Percentiles rank a stretch among this genome's conserved stretches.
These are phyloP conservation scores for Drosophila mojavensis DNA, from an alignment of 1,140 invertebrate species.

Conservation along the genomic window DNA sequence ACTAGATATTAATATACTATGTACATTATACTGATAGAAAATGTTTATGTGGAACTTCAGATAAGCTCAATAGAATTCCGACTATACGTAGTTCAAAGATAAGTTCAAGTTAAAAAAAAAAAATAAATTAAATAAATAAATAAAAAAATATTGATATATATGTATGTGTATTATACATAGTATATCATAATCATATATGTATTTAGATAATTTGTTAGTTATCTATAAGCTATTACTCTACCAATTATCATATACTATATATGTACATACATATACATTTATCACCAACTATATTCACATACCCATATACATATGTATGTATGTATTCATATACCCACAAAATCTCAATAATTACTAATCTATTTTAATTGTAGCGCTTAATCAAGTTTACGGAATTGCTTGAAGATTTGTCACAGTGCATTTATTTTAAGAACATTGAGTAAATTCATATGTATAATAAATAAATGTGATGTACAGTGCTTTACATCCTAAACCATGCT, in stretches of 20 bases:
- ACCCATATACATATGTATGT: not conserved
- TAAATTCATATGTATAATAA: not conserved
- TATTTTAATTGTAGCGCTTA: not conserved
- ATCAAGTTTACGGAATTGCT: not conserved
- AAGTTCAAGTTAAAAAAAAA: too few relatives aligned
- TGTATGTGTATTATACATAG: too few relatives aligned
- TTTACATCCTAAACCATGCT: slow-evolving; percentile 26
- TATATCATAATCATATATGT: not conserved
- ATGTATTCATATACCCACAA: not conserved
- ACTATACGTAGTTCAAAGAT: not conserved
- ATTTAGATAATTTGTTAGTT: not conserved
- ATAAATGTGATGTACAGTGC: slow-evolving; percentile 22
- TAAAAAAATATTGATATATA: too few relatives aligned
- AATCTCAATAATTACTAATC: not conserved
- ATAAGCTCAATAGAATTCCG: not conserved
- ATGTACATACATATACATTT: too few relatives aligned
- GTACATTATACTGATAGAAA: not conserved
- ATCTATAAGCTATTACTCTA: too few relatives aligned
- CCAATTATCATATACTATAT: not conserved
- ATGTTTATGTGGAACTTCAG: not conserved
- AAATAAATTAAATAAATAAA: too few relatives aligned
- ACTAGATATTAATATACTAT: too few relatives aligned
- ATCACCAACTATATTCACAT: too few relatives aligned
- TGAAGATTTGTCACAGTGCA: not conserved
- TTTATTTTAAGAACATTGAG: not conserved